Evolutionary conservation across 2,888 invertebrate species (phyloP).

Genomic region (Hetaerina titia): DNA sequence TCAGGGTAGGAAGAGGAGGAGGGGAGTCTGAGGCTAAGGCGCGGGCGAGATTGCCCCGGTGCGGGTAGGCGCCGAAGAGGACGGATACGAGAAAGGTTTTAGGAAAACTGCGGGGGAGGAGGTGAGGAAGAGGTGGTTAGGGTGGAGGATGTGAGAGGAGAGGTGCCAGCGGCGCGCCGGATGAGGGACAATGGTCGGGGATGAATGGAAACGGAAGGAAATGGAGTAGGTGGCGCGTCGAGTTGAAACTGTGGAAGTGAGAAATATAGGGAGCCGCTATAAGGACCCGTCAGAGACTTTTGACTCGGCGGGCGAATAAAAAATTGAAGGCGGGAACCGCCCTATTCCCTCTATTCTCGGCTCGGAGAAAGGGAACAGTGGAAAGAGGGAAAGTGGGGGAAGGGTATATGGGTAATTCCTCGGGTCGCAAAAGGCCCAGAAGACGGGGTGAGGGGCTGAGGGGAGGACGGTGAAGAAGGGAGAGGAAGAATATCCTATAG

Average conservation of each 20-base stretch:
- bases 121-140: not conserved
- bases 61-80: not conserved
- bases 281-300: not conserved
- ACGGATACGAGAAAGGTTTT: not conserved
- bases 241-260: not conserved
- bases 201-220: not conserved
- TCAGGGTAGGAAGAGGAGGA: not conserved
- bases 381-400: not conserved
- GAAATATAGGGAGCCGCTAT: not conserved
- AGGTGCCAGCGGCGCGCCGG: not conserved
- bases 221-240: not conserved
- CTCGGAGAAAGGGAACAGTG: not conserved
- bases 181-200: not conserved
- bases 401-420: not conserved
- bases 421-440: not conserved
- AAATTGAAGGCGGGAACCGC: not conserved
- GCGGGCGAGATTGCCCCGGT: not conserved
- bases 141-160: not conserved
- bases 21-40: not conserved
- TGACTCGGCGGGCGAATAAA: conserved; percentile 4
- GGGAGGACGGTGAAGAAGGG: not conserved
- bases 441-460: not conserved
- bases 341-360: not conserved
- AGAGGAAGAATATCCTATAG: not conserved
- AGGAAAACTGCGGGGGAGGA: not conserved